phyloP scores from a whole-genome alignment of 2,797 vertebrate species.

The Myotis vivesi region DNA sequence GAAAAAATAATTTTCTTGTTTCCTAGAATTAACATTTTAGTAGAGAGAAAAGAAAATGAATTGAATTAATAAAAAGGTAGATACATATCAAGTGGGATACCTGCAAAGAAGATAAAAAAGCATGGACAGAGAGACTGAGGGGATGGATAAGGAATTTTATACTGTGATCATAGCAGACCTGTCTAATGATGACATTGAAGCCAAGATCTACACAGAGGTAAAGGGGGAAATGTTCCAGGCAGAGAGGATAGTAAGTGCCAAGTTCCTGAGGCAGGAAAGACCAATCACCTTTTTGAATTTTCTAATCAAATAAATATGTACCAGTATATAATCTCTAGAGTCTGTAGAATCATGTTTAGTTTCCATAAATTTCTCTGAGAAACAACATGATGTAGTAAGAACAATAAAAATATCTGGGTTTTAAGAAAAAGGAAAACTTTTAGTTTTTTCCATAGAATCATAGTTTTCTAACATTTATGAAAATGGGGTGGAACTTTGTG shows the following conservation, averaged over 20 bases:
- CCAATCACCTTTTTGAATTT: background rate
- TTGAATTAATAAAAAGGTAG: background rate
- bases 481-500: no score
- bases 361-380: background rate
- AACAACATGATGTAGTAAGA: background rate
- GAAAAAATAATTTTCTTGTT: background rate
- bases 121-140: background rate
- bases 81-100: background rate
- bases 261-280: background rate
- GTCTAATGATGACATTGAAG: background rate
- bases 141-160: background rate
- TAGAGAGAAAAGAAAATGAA: background rate
- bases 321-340: background rate
- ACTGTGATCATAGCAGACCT: background rate
- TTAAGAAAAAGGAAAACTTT: background rate
- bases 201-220: background rate
- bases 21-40: background rate
- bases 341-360: background rate
- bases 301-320: background rate
- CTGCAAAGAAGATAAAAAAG: background rate
- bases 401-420: background rate
- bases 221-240: background rate
- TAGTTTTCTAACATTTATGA: no score
- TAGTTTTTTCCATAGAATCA: no score
- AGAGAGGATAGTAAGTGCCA: background rate